These are phyloP conservation scores for Ormyrus thymus DNA, from an alignment of 2,888 invertebrate genomes.

Conservation along the genomic window DNA sequence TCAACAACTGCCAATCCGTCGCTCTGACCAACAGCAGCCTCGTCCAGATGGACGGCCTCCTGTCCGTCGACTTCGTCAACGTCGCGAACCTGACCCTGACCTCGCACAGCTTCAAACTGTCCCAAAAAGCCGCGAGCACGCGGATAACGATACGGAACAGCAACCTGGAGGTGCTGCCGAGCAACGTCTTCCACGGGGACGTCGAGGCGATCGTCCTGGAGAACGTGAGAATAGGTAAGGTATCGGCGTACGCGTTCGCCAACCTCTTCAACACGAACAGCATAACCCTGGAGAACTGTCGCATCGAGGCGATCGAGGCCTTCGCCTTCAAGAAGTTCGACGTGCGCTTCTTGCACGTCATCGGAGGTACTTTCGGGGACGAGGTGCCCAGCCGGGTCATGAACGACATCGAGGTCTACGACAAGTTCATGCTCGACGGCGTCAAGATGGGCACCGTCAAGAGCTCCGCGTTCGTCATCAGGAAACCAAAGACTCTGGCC, in stretches of 20 bases:
- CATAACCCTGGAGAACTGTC: slow-evolving; percentile 80
- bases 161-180: slow-evolving; percentile 74
- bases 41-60: slow-evolving; percentile 79
- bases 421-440: slow-evolving; percentile 81
- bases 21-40: slow-evolving; percentile 75
- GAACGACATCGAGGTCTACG: slow-evolving; percentile 83
- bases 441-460: slow-evolving; percentile 80
- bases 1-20: slow-evolving; percentile 79
- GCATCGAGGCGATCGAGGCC: slow-evolving; percentile 79
- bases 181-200: slow-evolving; percentile 82
- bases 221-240: slow-evolving; percentile 78
- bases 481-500: slow-evolving; percentile 79
- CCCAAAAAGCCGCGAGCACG: slow-evolving; percentile 60
- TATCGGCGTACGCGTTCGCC: slow-evolving; percentile 85
- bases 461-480: slow-evolving; percentile 83
- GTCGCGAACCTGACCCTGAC: slow-evolving; percentile 80
- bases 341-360: slow-evolving; percentile 80
- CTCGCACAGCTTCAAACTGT: slow-evolving; percentile 69
- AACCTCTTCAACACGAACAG: slow-evolving; percentile 81
- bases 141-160: slow-evolving; percentile 75
- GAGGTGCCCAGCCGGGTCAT: slow-evolving; percentile 83
- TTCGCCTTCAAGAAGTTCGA: slow-evolving; percentile 89
- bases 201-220: slow-evolving; percentile 82
- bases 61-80: slow-evolving; percentile 80
- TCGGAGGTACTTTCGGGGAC: slow-evolving; percentile 78